Evolutionary conservation across 2,888 invertebrate species (phyloP).

Genomic region (Herminia tarsipennalis): DNA sequence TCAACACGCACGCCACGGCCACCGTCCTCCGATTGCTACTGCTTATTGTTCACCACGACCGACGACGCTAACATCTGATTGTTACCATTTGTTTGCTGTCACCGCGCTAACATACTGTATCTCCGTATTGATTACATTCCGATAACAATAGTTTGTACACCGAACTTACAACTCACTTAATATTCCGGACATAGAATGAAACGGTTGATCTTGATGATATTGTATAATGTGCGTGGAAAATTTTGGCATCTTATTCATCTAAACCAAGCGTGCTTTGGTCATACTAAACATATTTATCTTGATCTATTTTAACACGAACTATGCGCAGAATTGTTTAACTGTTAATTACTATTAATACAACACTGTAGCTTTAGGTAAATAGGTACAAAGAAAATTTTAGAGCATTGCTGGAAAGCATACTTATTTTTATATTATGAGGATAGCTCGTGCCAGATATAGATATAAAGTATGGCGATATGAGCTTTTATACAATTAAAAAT

Average conservation of each 20-base stretch:
- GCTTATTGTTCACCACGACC: constrained; percentile 65
- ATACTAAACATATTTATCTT: constrained; percentile 4
- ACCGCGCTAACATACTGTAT: constrained; percentile 10
- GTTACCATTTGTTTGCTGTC: constrained; percentile 35
- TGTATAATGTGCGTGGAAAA: not conserved
- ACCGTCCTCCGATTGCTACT: constrained; percentile 57
- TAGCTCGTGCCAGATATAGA: too few species aligned
- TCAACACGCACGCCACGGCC: constrained; percentile 78
- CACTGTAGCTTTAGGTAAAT: too few species aligned
- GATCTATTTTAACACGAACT: not conserved
- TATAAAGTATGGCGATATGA: too few species aligned
- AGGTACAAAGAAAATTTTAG: too few species aligned
- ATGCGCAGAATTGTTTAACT: too few species aligned
- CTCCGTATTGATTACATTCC: constrained; percentile 8
- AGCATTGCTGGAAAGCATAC: too few species aligned
- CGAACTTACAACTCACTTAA: constrained; percentile 2
- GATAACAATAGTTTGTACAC: not conserved
- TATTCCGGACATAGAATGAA: constrained; percentile 10
- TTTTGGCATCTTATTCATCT: constrained; percentile 6
- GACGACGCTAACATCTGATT: constrained; percentile 40
- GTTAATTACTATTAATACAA: too few species aligned
- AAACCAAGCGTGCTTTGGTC: not conserved
- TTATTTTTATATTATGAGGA: too few species aligned
- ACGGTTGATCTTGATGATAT: constrained; percentile 9
- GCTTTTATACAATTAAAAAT: too few species aligned